Percentiles rank a stretch among this genome's conserved stretches.
Conservation (phyloP, 2,113 vertebrate genomes). For the Chlorodrepanis virens region DNA sequence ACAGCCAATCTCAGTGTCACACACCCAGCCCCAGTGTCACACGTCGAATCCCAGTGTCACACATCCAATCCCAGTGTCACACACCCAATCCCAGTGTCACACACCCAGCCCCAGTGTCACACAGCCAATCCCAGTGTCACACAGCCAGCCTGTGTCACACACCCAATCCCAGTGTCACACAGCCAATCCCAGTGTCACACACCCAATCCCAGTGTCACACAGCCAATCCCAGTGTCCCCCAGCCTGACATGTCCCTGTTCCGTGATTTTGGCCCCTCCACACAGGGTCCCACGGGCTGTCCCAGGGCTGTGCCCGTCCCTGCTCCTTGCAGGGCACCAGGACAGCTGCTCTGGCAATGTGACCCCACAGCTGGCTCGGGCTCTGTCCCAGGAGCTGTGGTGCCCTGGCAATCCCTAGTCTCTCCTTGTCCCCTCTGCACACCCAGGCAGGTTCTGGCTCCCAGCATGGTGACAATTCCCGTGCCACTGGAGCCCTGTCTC, state of each 20-base stretch:
- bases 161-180: no score
- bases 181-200: no score
- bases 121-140: no score
- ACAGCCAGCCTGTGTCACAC: not conserved
- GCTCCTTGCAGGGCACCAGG: not conserved
- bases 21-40: no score
- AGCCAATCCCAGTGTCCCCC: rapidly evolving
- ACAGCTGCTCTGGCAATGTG: not conserved
- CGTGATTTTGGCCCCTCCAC: not conserved
- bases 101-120: no score
- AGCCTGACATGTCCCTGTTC: rapidly evolving
- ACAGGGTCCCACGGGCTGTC: not conserved
- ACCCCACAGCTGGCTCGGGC: not conserved
- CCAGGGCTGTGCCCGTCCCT: not conserved
- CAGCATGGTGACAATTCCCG: not conserved
- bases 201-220: no score
- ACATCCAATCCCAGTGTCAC: not conserved
- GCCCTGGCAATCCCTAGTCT: not conserved
- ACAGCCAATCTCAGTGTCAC: not conserved
- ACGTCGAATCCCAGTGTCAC: no score
- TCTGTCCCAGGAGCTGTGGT: not conserved
- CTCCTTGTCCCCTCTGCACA: not conserved
- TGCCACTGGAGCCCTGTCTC: not conserved
- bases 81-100: no score
- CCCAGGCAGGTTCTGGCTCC: not conserved